Evolutionary conservation across 2,797 vertebrate species (phyloP).

Genomic region (Molossus alvarezi): DNA sequence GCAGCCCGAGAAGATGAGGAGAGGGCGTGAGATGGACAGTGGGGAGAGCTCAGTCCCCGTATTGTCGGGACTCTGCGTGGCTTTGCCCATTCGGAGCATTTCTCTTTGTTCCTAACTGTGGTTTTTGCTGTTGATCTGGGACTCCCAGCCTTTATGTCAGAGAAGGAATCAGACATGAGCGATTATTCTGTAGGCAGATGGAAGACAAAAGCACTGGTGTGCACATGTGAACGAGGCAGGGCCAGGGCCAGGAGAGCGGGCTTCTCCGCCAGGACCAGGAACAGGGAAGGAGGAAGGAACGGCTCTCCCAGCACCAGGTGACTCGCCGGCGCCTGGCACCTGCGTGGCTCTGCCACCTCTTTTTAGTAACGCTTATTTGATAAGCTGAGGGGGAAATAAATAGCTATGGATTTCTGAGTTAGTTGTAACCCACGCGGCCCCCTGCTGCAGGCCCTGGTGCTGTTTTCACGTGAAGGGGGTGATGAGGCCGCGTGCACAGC

Average conservation of each 20-base stretch:
- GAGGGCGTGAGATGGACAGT: neutral
- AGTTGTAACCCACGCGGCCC: neutral
- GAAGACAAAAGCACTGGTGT: neutral
- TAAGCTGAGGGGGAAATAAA: neutral
- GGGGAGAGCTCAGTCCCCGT: neutral
- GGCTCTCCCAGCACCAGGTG: neutral
- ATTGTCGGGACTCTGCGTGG: neutral
- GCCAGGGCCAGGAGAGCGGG: neutral
- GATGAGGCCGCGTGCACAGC: neutral
- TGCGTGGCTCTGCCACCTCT: neutral
- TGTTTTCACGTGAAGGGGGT: neutral
- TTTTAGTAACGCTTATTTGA: neutral
- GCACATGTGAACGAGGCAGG: neutral
- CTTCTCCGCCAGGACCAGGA: neutral
- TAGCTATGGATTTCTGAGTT: slow-evolving; percentile 25
- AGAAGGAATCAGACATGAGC: neutral
- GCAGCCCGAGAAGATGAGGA: neutral
- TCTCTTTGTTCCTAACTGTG: neutral
- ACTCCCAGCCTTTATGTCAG: neutral
- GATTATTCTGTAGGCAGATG: neutral
- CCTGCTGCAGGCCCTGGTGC: neutral
- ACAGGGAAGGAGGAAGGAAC: neutral
- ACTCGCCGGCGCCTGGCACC: neutral
- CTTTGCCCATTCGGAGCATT: neutral
- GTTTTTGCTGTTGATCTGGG: neutral